Percentiles rank a stretch among this genome's conserved stretches.
phyloP scores from a whole-genome alignment of 2,888 invertebrate genomes.

The Girardia tigrina region DNA sequence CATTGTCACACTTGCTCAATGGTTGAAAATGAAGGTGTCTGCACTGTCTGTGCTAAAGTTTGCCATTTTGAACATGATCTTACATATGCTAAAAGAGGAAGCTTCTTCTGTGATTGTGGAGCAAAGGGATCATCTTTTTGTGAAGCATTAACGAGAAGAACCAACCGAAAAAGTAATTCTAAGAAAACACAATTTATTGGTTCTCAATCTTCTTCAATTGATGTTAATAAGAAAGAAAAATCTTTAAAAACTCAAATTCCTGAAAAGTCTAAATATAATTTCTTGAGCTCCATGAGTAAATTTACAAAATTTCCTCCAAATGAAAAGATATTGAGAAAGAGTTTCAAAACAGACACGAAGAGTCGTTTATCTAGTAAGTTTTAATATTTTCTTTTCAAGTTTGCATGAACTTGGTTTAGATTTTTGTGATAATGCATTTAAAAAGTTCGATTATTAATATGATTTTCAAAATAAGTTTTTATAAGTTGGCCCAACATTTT shows the following conservation, averaged over 20 bases:
- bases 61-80: conserved; percentile 91
- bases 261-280: not conserved
- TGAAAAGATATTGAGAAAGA: not conserved
- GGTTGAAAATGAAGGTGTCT: conserved; percentile 94
- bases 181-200: not conserved
- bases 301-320: not conserved
- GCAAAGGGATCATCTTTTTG: conserved; percentile 62
- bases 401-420: no score
- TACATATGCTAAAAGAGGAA: conserved; percentile 86
- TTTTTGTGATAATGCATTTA: no score
- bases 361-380: not conserved
- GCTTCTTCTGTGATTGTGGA: conserved; percentile 98
- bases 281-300: no score
- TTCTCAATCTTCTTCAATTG: not conserved
- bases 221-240: not conserved
- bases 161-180: not conserved
- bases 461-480: no score
- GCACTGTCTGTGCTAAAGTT: conserved; percentile 87
- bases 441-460: no score
- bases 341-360: not conserved
- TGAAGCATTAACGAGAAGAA: conserved; percentile 40
- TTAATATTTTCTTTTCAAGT: no score
- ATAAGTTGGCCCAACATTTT: no score
- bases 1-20: conserved; percentile 97
- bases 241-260: not conserved